These are phyloP conservation scores for Acanthurus tractus DNA, from an alignment of 2,797 vertebrate genomes.

Conservation along the genomic window DNA sequence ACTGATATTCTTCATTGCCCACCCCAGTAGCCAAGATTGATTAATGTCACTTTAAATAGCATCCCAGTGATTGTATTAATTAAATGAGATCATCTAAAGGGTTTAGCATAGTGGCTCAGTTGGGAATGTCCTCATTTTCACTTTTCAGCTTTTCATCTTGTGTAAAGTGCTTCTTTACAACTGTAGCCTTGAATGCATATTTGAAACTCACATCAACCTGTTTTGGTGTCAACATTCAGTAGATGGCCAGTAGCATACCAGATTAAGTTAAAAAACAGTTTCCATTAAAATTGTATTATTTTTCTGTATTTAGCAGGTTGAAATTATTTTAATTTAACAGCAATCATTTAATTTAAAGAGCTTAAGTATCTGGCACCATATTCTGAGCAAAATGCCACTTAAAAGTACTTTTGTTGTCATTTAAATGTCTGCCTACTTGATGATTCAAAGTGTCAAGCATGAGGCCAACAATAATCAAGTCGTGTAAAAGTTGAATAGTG, in stretches of 20 bases:
- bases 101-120: conserved; percentile 12
- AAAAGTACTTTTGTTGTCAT: background rate
- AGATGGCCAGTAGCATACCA: background rate
- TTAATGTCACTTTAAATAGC: conserved; percentile 22
- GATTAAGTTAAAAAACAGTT: background rate
- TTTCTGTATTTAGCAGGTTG: background rate
- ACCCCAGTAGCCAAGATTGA: conserved; percentile 7
- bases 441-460: conserved; percentile 46
- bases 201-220: background rate
- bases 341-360: no score
- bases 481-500: conserved; percentile 33
- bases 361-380: no score
- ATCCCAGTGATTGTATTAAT: conserved; percentile 32
- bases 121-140: conserved; percentile 1
- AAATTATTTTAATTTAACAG: no score
- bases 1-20: conserved; percentile 23
- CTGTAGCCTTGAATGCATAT: background rate
- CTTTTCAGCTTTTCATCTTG: background rate
- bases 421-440: conserved; percentile 33
- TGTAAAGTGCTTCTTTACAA: background rate
- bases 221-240: background rate
- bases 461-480: conserved; percentile 42
- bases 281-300: background rate
- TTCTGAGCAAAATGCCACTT: no score
- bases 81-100: conserved; percentile 22